These are phyloP conservation scores for Dicycla oo DNA, from an alignment of 2,888 invertebrate species.

Conservation along the genomic window DNA sequence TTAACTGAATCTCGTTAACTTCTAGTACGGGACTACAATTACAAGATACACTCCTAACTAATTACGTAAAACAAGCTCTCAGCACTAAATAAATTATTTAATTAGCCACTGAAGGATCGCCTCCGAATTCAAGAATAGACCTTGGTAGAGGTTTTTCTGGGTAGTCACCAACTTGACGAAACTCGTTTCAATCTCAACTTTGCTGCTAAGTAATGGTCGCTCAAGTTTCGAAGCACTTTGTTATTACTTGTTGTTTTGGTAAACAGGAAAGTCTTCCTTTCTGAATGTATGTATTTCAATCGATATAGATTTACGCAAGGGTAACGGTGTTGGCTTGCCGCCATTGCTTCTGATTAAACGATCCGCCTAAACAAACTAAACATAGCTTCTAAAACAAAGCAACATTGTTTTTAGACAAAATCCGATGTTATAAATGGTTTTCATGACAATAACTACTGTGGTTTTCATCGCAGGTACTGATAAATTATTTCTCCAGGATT, in stretches of 20 bases:
- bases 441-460: background rate
- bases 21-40: slow-evolving; percentile 1
- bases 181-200: slow-evolving; percentile 36
- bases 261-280: slow-evolving; percentile 10
- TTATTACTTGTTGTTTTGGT: slow-evolving; percentile 25
- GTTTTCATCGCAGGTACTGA: background rate
- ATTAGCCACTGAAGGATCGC: slow-evolving; percentile 5
- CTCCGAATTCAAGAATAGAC: slow-evolving; percentile 2
- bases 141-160: background rate
- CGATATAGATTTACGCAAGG: slow-evolving; percentile 28
- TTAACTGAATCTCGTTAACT: slow-evolving; percentile 9
- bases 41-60: slow-evolving; percentile 1
- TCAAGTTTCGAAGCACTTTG: slow-evolving; percentile 26
- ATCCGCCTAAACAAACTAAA: slow-evolving; percentile 21
- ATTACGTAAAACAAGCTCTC: slow-evolving; percentile 19
- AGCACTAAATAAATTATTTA: slow-evolving; percentile 9
- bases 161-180: slow-evolving; percentile 32
- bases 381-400: slow-evolving; percentile 5
- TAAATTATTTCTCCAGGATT: background rate
- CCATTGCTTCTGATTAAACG: slow-evolving; percentile 26
- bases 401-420: background rate
- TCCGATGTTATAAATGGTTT: slow-evolving; percentile 1
- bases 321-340: slow-evolving; percentile 18
- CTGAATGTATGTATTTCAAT: slow-evolving; percentile 4
- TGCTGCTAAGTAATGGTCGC: slow-evolving; percentile 27